Conservation (phyloP, 1,140 invertebrate species). For the Calephelis nemesis region DNA sequence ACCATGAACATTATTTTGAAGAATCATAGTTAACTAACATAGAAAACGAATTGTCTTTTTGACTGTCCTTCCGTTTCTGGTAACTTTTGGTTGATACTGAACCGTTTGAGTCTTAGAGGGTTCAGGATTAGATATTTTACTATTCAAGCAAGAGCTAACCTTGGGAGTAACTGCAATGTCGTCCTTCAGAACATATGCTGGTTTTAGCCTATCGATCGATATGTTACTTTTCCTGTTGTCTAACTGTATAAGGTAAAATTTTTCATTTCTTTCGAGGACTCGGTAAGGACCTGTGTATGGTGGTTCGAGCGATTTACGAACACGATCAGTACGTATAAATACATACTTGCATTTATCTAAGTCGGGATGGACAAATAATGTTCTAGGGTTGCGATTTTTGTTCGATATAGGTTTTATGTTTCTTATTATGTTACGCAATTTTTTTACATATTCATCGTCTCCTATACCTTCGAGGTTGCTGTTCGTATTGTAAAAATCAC, state of each 20-base stretch:
- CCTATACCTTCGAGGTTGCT: not conserved
- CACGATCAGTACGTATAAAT: not conserved
- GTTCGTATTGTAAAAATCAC: constrained; percentile 1
- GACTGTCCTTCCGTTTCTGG: no score
- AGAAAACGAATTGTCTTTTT: no score
- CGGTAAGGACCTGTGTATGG: not conserved
- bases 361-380: not conserved
- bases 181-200: not conserved
- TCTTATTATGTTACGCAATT: not conserved
- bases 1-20: no score
- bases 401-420: not conserved
- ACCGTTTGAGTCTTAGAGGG: no score
- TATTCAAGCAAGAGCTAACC: no score
- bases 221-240: not conserved
- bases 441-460: no score
- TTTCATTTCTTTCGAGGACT: not conserved
- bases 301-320: not conserved
- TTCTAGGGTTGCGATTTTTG: not conserved
- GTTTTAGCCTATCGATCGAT: not conserved
- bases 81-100: no score
- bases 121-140: no score
- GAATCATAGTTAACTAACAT: no score
- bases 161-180: no score
- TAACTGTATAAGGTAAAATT: not conserved
- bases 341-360: not conserved